Evolutionary conservation across 1,140 invertebrate genomes (phyloP), one percentile per base, ranked within the genome.

Genomic region (Asbolus verrucosus): DNA sequence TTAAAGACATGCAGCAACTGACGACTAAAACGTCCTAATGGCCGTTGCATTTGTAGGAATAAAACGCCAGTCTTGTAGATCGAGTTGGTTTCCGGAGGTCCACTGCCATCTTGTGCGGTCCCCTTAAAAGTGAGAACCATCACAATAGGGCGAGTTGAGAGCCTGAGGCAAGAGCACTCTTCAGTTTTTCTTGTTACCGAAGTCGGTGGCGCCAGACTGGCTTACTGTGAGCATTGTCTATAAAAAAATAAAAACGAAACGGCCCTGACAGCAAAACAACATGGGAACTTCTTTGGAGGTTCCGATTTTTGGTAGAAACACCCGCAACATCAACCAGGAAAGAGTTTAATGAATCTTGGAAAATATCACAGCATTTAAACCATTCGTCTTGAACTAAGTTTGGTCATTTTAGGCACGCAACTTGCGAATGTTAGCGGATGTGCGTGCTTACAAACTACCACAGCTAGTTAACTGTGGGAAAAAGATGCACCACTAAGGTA

Each of bases 181-280:
- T 54, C 46, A 54, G 27, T 54, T 54, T 54, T 54, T 54, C 46
- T 54, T 21, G 46, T 54, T 54, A 54, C 46, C 46, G 46, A 27
- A 27, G 46, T 54, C 46, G 46, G 41, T 16, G 41, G 46, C 46
- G 46, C 46, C 46, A 54, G 46, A 54, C 46, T 14, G 46, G 19
- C 46, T 16, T 54, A 27, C 18, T n/a, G n/a, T n/a, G n/a, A n/a
- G n/a, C n/a, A n/a, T n/a, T n/a, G n/a, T n/a, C 24, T 27, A 54
- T 14, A 54, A 19, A 27, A 54, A 54, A 54, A 54, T 54, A 54
- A 54, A 54, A 21, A 24, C 46, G 46, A 54, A 16, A 9, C 46
- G 46, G 46, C 11, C 9, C 46, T 30, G 46, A 24, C 46, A 54
- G 19, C 27, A 19, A 54, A 54, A 54, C 27, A 54, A 54, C 24